Percentiles rank a stretch among this genome's conserved stretches.
These are phyloP conservation scores for Junonia oenone DNA, from an alignment of 2,888 invertebrate species.

Conservation along the genomic window DNA sequence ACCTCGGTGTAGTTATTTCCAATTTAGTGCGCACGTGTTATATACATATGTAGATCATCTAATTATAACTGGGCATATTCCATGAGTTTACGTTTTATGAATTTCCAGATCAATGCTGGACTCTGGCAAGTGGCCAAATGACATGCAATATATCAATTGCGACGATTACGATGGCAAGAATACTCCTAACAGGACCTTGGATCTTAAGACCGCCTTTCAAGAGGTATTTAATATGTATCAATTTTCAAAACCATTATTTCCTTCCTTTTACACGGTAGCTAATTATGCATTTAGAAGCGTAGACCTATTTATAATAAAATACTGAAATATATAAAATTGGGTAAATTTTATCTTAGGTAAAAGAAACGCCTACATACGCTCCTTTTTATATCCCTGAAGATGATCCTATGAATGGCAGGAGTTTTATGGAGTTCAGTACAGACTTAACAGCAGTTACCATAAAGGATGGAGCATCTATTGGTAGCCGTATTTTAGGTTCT, in stretches of 20 bases:
- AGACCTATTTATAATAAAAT: too few species aligned
- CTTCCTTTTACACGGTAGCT: neutral
- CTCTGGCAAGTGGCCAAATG: slow-evolving; percentile 86
- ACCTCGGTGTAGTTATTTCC: slow-evolving; percentile 45
- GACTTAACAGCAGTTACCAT: slow-evolving; percentile 85
- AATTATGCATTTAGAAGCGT: too few species aligned
- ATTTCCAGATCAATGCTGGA: slow-evolving; percentile 83
- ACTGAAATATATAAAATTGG: slow-evolving; percentile 1
- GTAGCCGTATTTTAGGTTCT: slow-evolving; percentile 84
- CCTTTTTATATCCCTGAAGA: slow-evolving; percentile 81
- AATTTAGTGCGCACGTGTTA: slow-evolving; percentile 47
- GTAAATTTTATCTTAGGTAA: slow-evolving; percentile 55
- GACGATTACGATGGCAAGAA: slow-evolving; percentile 89
- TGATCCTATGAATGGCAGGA: slow-evolving; percentile 83
- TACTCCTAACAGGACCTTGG: slow-evolving; percentile 85
- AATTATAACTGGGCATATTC: slow-evolving; percentile 66
- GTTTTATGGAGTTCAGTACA: slow-evolving; percentile 87
- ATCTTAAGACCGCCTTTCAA: slow-evolving; percentile 82
- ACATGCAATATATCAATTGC: slow-evolving; percentile 86
- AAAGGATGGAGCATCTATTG: slow-evolving; percentile 85
- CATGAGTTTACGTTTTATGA: slow-evolving; percentile 61
- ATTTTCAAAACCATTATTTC: neutral
- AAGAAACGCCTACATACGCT: slow-evolving; percentile 85
- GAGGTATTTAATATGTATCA: slow-evolving; percentile 17
- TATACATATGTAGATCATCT: slow-evolving; percentile 51